These are phyloP conservation scores for Agrochola lota DNA, from an alignment of 2,888 invertebrate species.

Conservation along the genomic window DNA sequence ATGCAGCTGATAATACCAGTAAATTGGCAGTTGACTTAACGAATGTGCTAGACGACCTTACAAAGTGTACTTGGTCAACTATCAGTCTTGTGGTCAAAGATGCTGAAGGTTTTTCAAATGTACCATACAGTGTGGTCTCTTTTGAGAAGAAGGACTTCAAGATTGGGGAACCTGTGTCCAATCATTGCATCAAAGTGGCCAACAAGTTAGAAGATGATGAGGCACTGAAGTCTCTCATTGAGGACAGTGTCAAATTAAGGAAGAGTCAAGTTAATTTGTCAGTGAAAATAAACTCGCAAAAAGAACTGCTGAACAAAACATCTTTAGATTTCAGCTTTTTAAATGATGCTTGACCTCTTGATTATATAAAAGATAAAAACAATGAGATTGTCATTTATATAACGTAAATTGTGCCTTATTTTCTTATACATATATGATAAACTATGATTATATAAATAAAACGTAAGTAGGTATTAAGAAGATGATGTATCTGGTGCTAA, in stretches of 20 bases:
- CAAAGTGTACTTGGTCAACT: constrained; percentile 84
- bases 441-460: not conserved
- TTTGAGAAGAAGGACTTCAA: constrained; percentile 87
- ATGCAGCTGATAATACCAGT: constrained; percentile 82
- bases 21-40: constrained; percentile 78
- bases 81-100: constrained; percentile 82
- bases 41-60: constrained; percentile 79
- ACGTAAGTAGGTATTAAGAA: not conserved
- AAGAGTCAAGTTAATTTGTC: constrained; percentile 79
- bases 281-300: constrained; percentile 81
- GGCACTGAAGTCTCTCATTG: constrained; percentile 82
- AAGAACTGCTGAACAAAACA: constrained; percentile 77
- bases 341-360: constrained; percentile 67
- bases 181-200: constrained; percentile 76
- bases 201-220: constrained; percentile 77
- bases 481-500: constrained; percentile 28
- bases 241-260: constrained; percentile 85
- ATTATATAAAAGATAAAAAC: constrained; percentile 31
- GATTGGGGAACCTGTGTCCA: constrained; percentile 85
- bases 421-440: not conserved
- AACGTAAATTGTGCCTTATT: constrained; percentile 57
- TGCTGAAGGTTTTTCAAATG: constrained; percentile 79
- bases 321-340: constrained; percentile 85
- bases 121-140: constrained; percentile 87
- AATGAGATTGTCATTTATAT: constrained; percentile 25